These are phyloP conservation scores for Siniperca undulata DNA, from an alignment of 2,797 vertebrate genomes.

Conservation along the genomic window DNA sequence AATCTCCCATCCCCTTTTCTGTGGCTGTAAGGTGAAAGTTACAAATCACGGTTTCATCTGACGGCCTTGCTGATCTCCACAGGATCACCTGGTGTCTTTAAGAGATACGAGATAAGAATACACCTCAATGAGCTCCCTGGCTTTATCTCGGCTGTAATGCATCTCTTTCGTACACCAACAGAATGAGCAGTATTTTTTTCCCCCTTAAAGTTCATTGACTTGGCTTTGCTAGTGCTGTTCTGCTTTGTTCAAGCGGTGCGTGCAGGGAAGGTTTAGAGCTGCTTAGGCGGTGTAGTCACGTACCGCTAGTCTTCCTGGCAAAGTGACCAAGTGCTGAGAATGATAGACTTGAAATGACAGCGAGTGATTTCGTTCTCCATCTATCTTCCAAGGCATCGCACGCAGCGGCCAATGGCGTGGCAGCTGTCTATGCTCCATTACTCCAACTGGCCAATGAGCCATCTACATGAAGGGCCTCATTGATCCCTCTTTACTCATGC, in stretches of 20 bases:
- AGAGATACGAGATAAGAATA: conserved; percentile 61
- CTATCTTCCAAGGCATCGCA: conserved; percentile 64
- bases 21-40: conserved; percentile 65
- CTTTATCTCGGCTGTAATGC: conserved; percentile 52
- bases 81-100: conserved; percentile 62
- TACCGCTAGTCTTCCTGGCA: conserved; percentile 55
- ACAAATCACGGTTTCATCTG: conserved; percentile 73
- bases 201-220: conserved; percentile 48
- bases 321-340: conserved; percentile 69
- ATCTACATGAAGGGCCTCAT: conserved; percentile 77
- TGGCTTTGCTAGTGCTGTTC: conserved; percentile 2
- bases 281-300: conserved; percentile 46
- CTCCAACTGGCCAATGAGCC: conserved; percentile 73
- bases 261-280: conserved; percentile 32
- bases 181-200: conserved; percentile 22
- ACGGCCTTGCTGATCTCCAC: conserved; percentile 46
- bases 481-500: conserved; percentile 74
- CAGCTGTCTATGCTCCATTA: conserved; percentile 70
- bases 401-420: conserved; percentile 51
- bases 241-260: conserved; percentile 29
- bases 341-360: conserved; percentile 74
- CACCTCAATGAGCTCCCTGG: conserved; percentile 49
- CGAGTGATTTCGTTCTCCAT: conserved; percentile 70
- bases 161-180: conserved; percentile 39
- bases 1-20: conserved; percentile 36